Conservation (phyloP, 2,888 invertebrate genomes). For the Andrena haemorrhoa region DNA sequence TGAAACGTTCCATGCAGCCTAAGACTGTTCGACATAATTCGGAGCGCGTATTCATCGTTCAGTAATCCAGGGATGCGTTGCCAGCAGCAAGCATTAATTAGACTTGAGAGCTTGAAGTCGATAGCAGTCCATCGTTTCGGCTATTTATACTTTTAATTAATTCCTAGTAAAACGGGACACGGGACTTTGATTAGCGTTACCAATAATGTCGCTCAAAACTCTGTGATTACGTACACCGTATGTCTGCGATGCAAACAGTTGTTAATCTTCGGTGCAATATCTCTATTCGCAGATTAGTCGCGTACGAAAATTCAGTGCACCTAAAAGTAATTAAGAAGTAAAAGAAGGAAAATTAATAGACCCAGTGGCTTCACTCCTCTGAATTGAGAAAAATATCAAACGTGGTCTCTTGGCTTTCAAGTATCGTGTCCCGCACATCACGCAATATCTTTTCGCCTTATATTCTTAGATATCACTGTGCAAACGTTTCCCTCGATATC, state of each 20-base stretch:
- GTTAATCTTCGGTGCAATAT: too few species aligned
- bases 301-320: too few species aligned
- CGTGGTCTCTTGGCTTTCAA: background rate
- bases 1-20: background rate
- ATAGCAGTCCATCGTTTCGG: background rate
- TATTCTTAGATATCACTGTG: background rate
- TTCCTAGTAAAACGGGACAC: background rate
- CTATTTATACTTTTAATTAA: conserved; percentile 16
- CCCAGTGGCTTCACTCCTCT: background rate
- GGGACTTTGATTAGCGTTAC: background rate
- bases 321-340: too few species aligned
- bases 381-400: background rate
- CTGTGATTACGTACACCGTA: too few species aligned
- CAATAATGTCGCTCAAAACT: background rate
- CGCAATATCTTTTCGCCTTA: background rate
- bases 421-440: background rate
- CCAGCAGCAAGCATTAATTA: background rate
- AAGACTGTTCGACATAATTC: background rate
- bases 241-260: too few species aligned
- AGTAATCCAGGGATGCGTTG: background rate
- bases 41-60: background rate
- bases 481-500: background rate
- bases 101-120: background rate
- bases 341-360: background rate
- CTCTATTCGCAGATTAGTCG: too few species aligned